These are phyloP conservation scores for Volucella bombylans DNA, from an alignment of 2,888 invertebrate species.

Conservation along the genomic window DNA sequence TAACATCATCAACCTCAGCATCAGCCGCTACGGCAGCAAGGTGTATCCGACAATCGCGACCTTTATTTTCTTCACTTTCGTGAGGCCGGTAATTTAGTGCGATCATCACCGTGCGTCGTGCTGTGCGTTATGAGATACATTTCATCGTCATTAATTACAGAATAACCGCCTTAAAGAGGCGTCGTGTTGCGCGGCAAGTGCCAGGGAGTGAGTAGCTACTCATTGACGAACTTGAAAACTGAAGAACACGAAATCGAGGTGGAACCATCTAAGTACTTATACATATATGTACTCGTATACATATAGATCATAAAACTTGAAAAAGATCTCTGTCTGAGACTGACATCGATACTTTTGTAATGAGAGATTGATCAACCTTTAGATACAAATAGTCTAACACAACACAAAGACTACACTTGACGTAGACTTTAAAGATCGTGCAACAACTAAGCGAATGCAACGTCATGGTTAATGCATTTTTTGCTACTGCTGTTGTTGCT, in stretches of 20 bases:
- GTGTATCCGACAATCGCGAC: slow-evolving; percentile 42
- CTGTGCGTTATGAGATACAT: slow-evolving; percentile 60
- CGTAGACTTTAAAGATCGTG: slow-evolving; percentile 37
- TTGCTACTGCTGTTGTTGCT: slow-evolving; percentile 19
- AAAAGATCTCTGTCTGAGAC: slow-evolving; percentile 4
- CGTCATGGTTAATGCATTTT: slow-evolving; percentile 55
- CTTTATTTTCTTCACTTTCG: slow-evolving; percentile 61
- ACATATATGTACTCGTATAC: neutral
- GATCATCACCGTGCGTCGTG: slow-evolving; percentile 23
- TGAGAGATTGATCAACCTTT: slow-evolving; percentile 16
- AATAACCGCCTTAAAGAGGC: slow-evolving; percentile 27
- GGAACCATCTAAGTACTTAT: neutral
- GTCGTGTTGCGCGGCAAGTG: neutral
- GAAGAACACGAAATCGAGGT: slow-evolving; percentile 13
- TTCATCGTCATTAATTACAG: slow-evolving; percentile 54
- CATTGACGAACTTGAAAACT: neutral
- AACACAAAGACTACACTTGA: slow-evolving; percentile 35
- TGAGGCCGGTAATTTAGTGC: slow-evolving; percentile 50
- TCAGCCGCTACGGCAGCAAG: slow-evolving; percentile 16
- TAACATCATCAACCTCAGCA: neutral
- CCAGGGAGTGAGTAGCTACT: slow-evolving; percentile 1
- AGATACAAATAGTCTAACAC: slow-evolving; percentile 16
- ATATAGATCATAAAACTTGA: neutral
- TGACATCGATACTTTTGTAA: slow-evolving; percentile 35
- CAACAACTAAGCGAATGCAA: slow-evolving; percentile 39